A percentile compares a stretch with the other conserved stretches of the same genome.
Conservation (phyloP, 1,140 invertebrate species). For the Ridgeia piscesae region DNA sequence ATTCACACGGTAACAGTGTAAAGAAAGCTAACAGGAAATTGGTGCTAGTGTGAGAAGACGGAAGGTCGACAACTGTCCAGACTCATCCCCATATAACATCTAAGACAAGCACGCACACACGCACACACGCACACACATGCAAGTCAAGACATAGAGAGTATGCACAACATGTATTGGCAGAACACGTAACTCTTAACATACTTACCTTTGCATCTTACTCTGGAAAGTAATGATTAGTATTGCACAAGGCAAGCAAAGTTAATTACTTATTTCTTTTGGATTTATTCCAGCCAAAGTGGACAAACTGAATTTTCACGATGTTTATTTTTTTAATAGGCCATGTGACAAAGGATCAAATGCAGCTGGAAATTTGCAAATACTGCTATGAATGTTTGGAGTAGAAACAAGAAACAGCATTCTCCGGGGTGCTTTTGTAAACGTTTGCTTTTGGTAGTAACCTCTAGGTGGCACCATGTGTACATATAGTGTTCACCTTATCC, state of each 20-base stretch:
- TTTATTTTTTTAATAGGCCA: not conserved
- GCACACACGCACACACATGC: not conserved
- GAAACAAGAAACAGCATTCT: not conserved
- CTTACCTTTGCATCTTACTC: not conserved
- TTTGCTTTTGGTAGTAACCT: not conserved
- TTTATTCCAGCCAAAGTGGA: not conserved
- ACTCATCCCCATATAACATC: not conserved
- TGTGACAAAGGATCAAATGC: not conserved
- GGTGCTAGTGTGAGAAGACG: not conserved
- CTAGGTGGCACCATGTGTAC: not conserved
- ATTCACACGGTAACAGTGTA: not conserved
- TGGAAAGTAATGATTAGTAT: slow-evolving; percentile 2
- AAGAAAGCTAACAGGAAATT: not conserved
- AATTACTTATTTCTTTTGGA: not conserved
- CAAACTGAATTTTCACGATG: too few relatives aligned
- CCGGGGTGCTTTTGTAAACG: not conserved
- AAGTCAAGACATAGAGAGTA: not conserved
- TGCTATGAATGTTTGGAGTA: not conserved
- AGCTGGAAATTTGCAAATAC: not conserved
- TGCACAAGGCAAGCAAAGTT: not conserved
- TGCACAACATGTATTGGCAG: not conserved
- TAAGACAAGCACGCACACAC: not conserved
- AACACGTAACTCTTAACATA: not conserved
- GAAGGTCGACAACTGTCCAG: not conserved
- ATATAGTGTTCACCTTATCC: not conserved